Base-by-base conservation (phyloP, 2,888 invertebrate genomes). In the Callyntrura sp. region DNA sequence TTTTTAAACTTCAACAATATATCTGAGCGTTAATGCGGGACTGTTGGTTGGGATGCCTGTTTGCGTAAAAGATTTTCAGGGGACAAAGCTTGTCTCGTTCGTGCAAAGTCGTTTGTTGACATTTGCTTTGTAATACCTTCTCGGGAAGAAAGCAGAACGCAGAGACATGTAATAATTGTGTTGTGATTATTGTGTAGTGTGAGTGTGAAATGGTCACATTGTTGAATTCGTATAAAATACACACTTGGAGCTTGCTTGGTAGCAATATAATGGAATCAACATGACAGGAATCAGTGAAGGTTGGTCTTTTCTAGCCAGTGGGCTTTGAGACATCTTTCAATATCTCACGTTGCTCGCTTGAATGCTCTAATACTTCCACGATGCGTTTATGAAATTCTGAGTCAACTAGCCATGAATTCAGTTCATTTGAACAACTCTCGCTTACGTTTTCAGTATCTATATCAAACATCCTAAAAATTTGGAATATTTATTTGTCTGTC, bases 1-100 rank as follows among this genome's bases (percentile, higher is more conserved):
- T 20, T 12, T 57, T 57, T 79, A 25, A 51, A n/a, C 55, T 25
- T 51, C 17, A 8, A 48, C 25, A 23, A 35, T 55, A 25, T 51
- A 25, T 48, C 14, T 28, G 28, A 6, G 12, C 55, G 8, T 2
- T n/a, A 51, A 76, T 51, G 14, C 23, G 0, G 25, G 48, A 11
- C 35, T 35, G 35, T 35, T 35, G 35, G 35, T 6, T 35, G 28
- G 25, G 5, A 55, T 57, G 81, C 70, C 76, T 88, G 78, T 88
- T 88, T 88, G 48, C 88, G 51, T 48, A 84, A 88, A 88, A 78
- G 88, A 88, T 88, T 88, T 70, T 82, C 23, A 70, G 9, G n/a
- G 17, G 60, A 23, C 57, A 17, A 73, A 70, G 62, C 62, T 45
- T 78, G 84, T 62, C 70, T 84, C 35, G 60, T n/a, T 48, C 23